Evolutionary conservation across 2,888 invertebrate genomes (phyloP).

Genomic region (Druceiella hillmani): DNA sequence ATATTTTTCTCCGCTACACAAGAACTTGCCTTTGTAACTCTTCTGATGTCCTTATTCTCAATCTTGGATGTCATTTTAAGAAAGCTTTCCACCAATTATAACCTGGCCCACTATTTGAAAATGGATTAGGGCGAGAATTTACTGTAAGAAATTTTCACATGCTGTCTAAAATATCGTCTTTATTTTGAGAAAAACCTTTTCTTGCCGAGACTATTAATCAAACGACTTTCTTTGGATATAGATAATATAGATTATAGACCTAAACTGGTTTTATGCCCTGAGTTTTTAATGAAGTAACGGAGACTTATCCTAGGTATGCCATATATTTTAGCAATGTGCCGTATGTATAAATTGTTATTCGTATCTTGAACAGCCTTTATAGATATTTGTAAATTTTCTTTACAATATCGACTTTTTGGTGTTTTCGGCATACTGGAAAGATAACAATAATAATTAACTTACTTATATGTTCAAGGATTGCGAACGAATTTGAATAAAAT

Average conservation of each 20-base stretch:
- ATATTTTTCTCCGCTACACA: constrained; percentile 27
- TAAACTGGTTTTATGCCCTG: constrained; percentile 8
- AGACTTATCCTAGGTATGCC: no score
- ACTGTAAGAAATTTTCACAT: constrained; percentile 18
- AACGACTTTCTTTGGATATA: constrained; percentile 2
- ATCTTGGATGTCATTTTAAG: constrained; percentile 25
- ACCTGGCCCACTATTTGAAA: constrained; percentile 18
- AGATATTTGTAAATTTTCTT: constrained; percentile 8
- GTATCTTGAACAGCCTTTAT: constrained; percentile 8
- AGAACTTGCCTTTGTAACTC: constrained; percentile 26
- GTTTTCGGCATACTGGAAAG: constrained; percentile 11
- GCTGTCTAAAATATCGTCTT: constrained; percentile 12
- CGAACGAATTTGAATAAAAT: no score
- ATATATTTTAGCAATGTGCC: no score
- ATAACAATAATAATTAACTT: no score
- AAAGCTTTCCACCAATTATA: constrained; percentile 22
- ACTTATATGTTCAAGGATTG: no score
- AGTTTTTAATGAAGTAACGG: no score
- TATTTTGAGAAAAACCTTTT: constrained; percentile 18
- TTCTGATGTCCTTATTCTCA: constrained; percentile 23
- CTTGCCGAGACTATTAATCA: constrained; percentile 6
- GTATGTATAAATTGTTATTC: no score
- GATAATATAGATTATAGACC: constrained; percentile 10
- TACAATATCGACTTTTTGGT: constrained; percentile 7
- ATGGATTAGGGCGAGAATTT: constrained; percentile 15